Evolutionary conservation across 2,888 invertebrate species (phyloP), one percentile per base, ranked within the genome.

Genomic region (Drosophila rubida): DNA sequence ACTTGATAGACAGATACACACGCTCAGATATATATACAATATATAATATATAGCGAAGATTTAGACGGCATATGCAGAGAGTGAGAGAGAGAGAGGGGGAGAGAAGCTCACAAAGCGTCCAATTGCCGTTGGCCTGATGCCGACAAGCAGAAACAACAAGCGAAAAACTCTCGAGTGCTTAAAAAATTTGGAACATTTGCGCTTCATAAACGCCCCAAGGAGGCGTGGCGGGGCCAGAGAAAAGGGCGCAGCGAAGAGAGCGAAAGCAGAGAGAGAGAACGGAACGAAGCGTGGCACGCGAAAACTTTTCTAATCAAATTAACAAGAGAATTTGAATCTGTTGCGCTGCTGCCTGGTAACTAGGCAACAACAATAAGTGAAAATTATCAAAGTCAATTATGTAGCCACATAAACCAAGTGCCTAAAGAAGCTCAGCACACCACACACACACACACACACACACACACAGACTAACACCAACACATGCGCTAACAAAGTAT

Each of bases 241-340:
- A 23, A 39, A 57, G 16, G 35, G 35, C 35, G 35, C 5, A 37
- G 14, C 35, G 32, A 32, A 4, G 32, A n/a, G n/a, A n/a, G n/a
- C n/a, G n/a, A 32, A 32, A n/a, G n/a, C n/a, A 27, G 11, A 14
- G 9, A 13, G 23, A 9, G 19, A 16, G 7, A 13, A n/a, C 2
- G n/a, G 32, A 32, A 14, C 13, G 13, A 13, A 37, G 13, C 35
- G 35, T 13, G 37, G n/a, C 19, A 63, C 11, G 50, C 46, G 39
- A 50, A 80, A 89, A 89, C 78, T 89, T 89, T 89, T 89, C 90
- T 89, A 89, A 89, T 89, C 87, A 89, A 90, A 90, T 89, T 89
- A 89, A 84, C 87, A 84, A 44, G 79, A 66, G 61, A 69, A 76
- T 74, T 77, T 77, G 62, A 74, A 74, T 73, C 76, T 80, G 77